Evolutionary conservation across 2,888 invertebrate genomes (phyloP).

Genomic region (Agrypnus murinus): DNA sequence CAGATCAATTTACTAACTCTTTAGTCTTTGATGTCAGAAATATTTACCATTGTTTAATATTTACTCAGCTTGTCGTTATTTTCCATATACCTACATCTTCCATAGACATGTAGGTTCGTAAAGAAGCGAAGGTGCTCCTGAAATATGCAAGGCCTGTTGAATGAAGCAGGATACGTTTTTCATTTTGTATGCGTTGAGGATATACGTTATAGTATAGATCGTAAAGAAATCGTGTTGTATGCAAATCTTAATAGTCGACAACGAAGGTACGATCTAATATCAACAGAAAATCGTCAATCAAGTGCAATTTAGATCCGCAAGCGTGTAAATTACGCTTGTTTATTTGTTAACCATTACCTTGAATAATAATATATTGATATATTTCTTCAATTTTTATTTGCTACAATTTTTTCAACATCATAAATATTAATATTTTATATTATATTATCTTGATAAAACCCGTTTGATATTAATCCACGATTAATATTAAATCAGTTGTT

Average conservation of each 20-base stretch:
- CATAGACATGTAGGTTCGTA: constrained; percentile 17
- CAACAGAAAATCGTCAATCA: constrained; percentile 54
- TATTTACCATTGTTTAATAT: no score
- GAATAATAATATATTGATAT: constrained; percentile 55
- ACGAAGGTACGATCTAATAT: constrained; percentile 37
- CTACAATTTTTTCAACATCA: constrained; percentile 9
- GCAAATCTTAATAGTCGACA: constrained; percentile 38
- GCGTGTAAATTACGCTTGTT: constrained; percentile 57
- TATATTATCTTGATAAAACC: constrained; percentile 15
- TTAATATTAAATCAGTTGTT: constrained; percentile 27
- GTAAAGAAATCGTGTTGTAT: constrained; percentile 44
- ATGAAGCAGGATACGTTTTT: constrained; percentile 50
- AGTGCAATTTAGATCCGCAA: constrained; percentile 56
- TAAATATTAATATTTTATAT: constrained; percentile 19
- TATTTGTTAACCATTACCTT: constrained; percentile 56
- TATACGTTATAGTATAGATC: constrained; percentile 36
- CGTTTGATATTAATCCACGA: constrained; percentile 21
- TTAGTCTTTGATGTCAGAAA: no score
- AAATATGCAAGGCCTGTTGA: constrained; percentile 52
- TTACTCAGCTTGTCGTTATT: no score
- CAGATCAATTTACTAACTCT: no score
- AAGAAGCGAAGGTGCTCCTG: constrained; percentile 46
- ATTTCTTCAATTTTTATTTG: constrained; percentile 36
- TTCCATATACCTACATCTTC: no score
- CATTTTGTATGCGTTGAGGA: constrained; percentile 37